Conservation (phyloP, 2,797 vertebrate genomes). For the Protosalanx chinensis region DNA sequence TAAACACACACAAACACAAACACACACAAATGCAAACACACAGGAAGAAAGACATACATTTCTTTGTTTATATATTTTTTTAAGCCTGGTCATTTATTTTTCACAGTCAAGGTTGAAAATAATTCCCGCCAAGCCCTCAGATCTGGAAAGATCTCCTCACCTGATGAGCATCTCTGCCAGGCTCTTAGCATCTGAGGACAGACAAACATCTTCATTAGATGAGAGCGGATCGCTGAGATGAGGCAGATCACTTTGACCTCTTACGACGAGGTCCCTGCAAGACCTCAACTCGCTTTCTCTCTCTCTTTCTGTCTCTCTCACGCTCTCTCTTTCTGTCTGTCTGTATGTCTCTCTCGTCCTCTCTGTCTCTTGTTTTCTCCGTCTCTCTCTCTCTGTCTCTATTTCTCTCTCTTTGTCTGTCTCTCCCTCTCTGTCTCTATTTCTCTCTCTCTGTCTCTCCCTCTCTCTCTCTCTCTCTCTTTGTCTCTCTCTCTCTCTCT, state of each 20-base stretch:
- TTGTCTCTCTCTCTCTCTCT: too few relatives aligned
- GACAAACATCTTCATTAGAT: conserved; percentile 48
- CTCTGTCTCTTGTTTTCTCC: background rate
- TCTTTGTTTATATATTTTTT: background rate
- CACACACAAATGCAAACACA: conserved; percentile 19
- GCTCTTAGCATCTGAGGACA: conserved; percentile 91
- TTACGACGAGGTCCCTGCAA: background rate
- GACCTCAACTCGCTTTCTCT: background rate
- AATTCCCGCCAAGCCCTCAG: background rate
- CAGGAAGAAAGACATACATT: background rate
- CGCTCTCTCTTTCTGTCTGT: background rate
- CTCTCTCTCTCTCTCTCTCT: too few relatives aligned
- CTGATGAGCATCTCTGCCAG: conserved; percentile 99
- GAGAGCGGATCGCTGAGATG: conserved; percentile 16
- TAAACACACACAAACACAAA: conserved; percentile 43
- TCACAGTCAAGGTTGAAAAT: background rate
- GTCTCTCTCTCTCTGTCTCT: background rate
- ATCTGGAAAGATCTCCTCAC: conserved; percentile 63
- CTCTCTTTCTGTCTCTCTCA: background rate
- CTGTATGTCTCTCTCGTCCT: background rate
- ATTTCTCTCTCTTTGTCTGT: conserved; percentile 31
- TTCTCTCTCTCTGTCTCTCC: background rate
- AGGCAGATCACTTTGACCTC: conserved; percentile 28
- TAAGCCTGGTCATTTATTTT: background rate
- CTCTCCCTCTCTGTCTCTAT: background rate